Evolutionary conservation across 2,797 vertebrate genomes (phyloP), one percentile per base, ranked within the genome.

Genomic region (Borostomias antarcticus): DNA sequence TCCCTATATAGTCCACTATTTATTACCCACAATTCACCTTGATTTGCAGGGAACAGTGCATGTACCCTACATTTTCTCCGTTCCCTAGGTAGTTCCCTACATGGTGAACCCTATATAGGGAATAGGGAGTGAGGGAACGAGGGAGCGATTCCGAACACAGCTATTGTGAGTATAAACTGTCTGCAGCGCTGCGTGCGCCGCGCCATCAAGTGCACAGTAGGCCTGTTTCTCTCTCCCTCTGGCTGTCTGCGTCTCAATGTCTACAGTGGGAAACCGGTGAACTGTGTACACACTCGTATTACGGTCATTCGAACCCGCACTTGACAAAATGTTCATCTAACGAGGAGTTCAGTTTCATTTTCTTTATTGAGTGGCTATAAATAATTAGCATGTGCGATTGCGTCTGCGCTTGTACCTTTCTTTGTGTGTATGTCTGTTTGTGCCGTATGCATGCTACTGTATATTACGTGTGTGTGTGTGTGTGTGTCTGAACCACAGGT

Each of bases 301-400:
- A 33, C 26, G 68, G 58, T 77, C 40, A 67, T 70, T 64, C 62
- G 64, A 84, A 64, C 58, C 69, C 61, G 48, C 9, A 57, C 6
- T 19, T 37, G 5, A 32, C 30, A 35, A 37, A 1, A 67, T 68
- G 77, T 74, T 56, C 72, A 43, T 68, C 54, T 47, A 21, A 4
- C 68, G 30, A 8, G 37, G 60, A 66, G 74, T 70, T 79, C 53
- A 71, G 26, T 76, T 78, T 74, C 57, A 60, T 78, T 73, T 77
- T 59, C 2, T 6, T 64, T 43, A 67, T 17, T 23, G 29, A 17
- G 40, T 29, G 19, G 9, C 47, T 28, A 21, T 86, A 17, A 80
- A 85, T 84, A 77, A 84, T 85, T 83, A 68, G 82, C 11, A 15
- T 19, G n/a, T 35, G 32, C 5, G 47, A 35, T 56, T 40, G 53